A percentile compares a stretch with the other conserved stretches of the same genome.
phyloP scores from a whole-genome alignment of 2,888 invertebrate genomes.

The Orthonychiurus folsomi region DNA sequence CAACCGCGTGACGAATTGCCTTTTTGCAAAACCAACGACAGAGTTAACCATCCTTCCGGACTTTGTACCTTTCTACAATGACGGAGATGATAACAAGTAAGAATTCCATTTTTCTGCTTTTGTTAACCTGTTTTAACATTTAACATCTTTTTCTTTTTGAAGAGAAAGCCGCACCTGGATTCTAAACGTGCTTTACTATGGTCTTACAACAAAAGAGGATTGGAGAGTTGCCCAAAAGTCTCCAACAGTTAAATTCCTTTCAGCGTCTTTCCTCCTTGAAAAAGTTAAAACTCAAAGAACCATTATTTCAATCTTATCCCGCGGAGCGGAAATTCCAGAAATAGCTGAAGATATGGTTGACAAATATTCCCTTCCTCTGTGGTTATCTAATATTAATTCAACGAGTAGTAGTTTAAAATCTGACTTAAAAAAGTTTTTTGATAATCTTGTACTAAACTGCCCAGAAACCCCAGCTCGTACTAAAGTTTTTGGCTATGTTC shows the following conservation, averaged over 20 bases:
- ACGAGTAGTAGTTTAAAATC: constrained; percentile 18
- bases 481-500: constrained; percentile 22
- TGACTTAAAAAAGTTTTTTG: constrained; percentile 25
- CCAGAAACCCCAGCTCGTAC: constrained; percentile 12
- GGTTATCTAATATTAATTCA: constrained; percentile 29
- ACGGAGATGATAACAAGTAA: constrained; percentile 34
- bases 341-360: constrained; percentile 35
- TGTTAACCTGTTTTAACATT: background rate
- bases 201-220: constrained; percentile 30
- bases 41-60: constrained; percentile 36
- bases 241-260: constrained; percentile 35
- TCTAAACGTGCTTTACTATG: constrained; percentile 28
- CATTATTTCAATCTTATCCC: constrained; percentile 28
- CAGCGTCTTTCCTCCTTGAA: constrained; percentile 33
- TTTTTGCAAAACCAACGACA: constrained; percentile 33
- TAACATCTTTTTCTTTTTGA: constrained; percentile 12
- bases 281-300: constrained; percentile 24
- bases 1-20: constrained; percentile 27
- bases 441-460: constrained; percentile 19
- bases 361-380: constrained; percentile 30
- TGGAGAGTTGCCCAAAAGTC: constrained; percentile 34
- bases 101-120: constrained; percentile 4
- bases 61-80: constrained; percentile 35
- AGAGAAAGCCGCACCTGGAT: constrained; percentile 38
- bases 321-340: constrained; percentile 33